phyloP scores from a whole-genome alignment of 2,113 vertebrate species.

The Mesoclemmys tuberculata region DNA sequence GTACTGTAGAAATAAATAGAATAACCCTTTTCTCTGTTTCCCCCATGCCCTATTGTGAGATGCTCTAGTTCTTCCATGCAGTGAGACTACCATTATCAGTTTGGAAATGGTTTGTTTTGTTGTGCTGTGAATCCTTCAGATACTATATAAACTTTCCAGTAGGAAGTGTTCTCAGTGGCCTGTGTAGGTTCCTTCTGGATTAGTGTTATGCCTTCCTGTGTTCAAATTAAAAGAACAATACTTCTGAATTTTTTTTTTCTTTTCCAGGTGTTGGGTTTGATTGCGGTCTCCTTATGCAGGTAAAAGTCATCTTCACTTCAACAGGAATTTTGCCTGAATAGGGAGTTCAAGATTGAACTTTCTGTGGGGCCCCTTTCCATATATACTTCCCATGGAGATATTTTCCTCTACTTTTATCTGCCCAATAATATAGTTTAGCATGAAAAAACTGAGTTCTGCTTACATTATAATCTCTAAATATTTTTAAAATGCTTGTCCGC shows the following conservation, averaged over 20 bases:
- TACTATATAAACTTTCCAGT: not conserved
- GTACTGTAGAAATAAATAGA: not conserved
- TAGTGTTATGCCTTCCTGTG: not conserved
- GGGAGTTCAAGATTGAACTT: not conserved
- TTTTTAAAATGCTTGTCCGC: not conserved
- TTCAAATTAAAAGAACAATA: not conserved
- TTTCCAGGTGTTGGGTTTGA: not conserved
- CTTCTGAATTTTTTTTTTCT: not conserved
- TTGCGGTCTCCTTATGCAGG: not conserved
- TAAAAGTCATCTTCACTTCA: not conserved
- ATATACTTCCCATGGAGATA: not conserved
- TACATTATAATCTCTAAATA: not conserved
- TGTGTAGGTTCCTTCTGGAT: accelerated
- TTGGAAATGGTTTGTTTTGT: slow-evolving; percentile 2
- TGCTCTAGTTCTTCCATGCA: not conserved
- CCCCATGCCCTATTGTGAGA: not conserved
- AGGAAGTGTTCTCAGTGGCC: not conserved
- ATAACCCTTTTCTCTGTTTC: not conserved
- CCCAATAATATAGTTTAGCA: not conserved
- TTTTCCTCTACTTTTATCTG: not conserved
- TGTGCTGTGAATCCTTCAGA: not conserved
- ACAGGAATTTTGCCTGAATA: not conserved
- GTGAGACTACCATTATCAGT: not conserved
- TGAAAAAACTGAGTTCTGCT: not conserved
- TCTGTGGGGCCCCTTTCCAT: not conserved